Conservation (phyloP, 2,888 invertebrate genomes). For the Anagyrus pseudococci region DNA sequence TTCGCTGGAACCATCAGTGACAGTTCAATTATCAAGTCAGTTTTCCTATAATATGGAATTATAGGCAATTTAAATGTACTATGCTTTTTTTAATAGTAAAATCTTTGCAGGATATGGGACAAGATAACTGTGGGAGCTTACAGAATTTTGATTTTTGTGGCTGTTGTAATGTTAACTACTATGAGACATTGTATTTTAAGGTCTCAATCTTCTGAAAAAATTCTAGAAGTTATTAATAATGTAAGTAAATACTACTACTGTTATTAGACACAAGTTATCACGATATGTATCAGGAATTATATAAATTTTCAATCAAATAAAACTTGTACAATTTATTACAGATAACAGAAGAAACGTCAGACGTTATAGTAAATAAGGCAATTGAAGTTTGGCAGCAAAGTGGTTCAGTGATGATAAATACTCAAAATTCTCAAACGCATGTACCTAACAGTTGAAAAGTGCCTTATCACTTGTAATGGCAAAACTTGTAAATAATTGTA, state of each 20-base stretch:
- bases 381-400: slow-evolving; percentile 87
- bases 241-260: slow-evolving; percentile 58
- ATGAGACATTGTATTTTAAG: slow-evolving; percentile 72
- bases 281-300: not conserved
- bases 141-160: slow-evolving; percentile 81
- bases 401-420: slow-evolving; percentile 66
- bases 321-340: slow-evolving; percentile 56
- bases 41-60: slow-evolving; percentile 15
- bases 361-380: slow-evolving; percentile 83
- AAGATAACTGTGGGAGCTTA: slow-evolving; percentile 86
- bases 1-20: slow-evolving; percentile 84
- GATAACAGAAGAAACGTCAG: slow-evolving; percentile 82
- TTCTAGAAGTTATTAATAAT: slow-evolving; percentile 73
- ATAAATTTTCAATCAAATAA: slow-evolving; percentile 9
- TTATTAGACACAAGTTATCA: not conserved
- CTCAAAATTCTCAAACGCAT: slow-evolving; percentile 46
- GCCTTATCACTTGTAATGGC: slow-evolving; percentile 27
- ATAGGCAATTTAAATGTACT: slow-evolving; percentile 1
- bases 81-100: not conserved
- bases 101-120: slow-evolving; percentile 79
- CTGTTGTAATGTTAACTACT: slow-evolving; percentile 76
- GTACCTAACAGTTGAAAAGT: slow-evolving; percentile 21
- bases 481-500: not conserved
- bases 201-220: slow-evolving; percentile 68
- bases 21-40: slow-evolving; percentile 77